Evolutionary conservation across 2,888 invertebrate genomes (phyloP).

Genomic region (Spatulosminthurus flaviceps): DNA sequence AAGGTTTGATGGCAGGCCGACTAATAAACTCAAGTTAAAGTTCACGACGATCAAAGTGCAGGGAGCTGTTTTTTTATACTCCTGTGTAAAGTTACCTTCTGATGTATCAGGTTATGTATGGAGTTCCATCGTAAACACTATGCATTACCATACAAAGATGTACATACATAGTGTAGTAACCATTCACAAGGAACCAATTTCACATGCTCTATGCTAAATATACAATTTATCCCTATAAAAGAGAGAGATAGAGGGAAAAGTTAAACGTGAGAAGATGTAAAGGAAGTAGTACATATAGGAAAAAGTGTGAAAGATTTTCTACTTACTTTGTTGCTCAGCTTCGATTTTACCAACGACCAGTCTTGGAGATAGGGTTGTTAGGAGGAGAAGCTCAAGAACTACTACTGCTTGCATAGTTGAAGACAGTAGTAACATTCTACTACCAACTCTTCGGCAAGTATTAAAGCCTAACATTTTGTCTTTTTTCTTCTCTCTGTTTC

Average conservation of each 20-base stretch:
- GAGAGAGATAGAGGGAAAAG: not conserved
- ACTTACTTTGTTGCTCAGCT: conserved; percentile 61
- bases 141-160: not conserved
- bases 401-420: not conserved
- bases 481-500: not conserved
- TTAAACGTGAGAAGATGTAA: not conserved
- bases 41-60: conserved; percentile 28
- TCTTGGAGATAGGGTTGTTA: conserved; percentile 51
- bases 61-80: conserved; percentile 21
- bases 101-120: not conserved
- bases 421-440: conserved; percentile 23
- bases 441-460: not conserved
- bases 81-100: conserved; percentile 21
- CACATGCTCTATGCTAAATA: too few species aligned
- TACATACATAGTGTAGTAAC: too few species aligned
- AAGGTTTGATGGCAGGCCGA: conserved; percentile 3
- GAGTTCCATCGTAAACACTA: conserved; percentile 13
- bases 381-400: conserved; percentile 34
- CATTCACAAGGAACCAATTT: too few species aligned
- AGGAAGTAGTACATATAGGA: conserved; percentile 27
- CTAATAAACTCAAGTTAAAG: conserved; percentile 41
- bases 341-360: conserved; percentile 58
- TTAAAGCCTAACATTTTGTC: conserved; percentile 27
- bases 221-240: too few species aligned
- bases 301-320: conserved; percentile 34